These are phyloP conservation scores for Pachycephus smyrnensis DNA, from an alignment of 2,888 invertebrate genomes.

Conservation along the genomic window DNA sequence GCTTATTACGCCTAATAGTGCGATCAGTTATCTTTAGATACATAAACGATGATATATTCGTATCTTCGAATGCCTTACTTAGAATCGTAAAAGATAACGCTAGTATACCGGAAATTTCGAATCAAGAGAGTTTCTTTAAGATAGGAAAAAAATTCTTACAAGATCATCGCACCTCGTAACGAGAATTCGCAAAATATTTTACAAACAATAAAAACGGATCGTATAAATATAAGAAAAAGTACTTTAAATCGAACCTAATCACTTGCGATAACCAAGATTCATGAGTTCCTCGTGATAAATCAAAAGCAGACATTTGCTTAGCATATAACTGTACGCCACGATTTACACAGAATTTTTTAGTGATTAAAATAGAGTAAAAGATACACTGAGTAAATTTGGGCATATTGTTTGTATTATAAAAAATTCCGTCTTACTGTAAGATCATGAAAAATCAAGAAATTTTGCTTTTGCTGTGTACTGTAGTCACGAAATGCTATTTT, in stretches of 20 bases:
- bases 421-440: neutral
- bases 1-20: neutral
- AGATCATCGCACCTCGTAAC: too few species aligned
- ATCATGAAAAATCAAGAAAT: neutral
- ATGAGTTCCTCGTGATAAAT: neutral
- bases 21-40: neutral
- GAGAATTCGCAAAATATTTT: too few species aligned
- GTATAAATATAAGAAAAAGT: too few species aligned
- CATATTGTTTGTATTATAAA: neutral
- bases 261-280: neutral
- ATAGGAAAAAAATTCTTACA: too few species aligned
- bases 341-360: neutral
- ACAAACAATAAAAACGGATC: too few species aligned
- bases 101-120: too few species aligned
- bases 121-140: too few species aligned
- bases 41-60: neutral
- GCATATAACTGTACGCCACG: neutral
- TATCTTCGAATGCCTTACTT: too few species aligned
- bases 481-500: neutral
- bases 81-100: too few species aligned
- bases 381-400: neutral
- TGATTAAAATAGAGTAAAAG: neutral
- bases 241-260: neutral
- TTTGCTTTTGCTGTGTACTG: neutral
- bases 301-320: neutral